A percentile compares a stretch with the other conserved stretches of the same genome.
These are phyloP conservation scores for Patella depressa DNA, from an alignment of 2,888 invertebrate genomes.

Conservation along the genomic window DNA sequence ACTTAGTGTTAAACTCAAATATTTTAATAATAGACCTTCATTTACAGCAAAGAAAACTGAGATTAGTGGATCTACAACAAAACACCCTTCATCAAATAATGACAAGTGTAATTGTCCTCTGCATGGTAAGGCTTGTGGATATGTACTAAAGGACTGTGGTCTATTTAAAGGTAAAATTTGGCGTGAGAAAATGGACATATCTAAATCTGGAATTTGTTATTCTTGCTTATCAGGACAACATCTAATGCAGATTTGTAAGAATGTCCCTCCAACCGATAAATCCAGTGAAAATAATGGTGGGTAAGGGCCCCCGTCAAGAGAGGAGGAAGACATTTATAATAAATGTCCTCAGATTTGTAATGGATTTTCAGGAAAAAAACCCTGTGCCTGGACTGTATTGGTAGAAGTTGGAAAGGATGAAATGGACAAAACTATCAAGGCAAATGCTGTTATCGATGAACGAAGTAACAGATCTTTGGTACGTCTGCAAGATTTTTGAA, in stretches of 20 bases:
- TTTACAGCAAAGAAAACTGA: too few relatives aligned
- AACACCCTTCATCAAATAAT: too few relatives aligned
- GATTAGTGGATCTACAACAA: too few relatives aligned
- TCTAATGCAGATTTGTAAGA: background rate
- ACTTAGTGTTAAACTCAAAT: too few relatives aligned
- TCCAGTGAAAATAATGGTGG: slow-evolving; percentile 20
- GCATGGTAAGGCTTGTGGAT: too few relatives aligned
- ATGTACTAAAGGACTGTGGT: too few relatives aligned
- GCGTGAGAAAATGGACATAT: too few relatives aligned
- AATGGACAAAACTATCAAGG: slow-evolving; percentile 8
- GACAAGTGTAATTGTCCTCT: too few relatives aligned
- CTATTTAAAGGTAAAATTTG: too few relatives aligned
- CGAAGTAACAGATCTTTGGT: slow-evolving; percentile 33
- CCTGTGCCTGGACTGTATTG: slow-evolving; percentile 26
- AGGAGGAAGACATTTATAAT: background rate
- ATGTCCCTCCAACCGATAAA: too few relatives aligned
- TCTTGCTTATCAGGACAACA: background rate
- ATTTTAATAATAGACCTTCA: too few relatives aligned
- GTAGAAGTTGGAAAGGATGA: slow-evolving; percentile 23
- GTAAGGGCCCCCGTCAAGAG: background rate
- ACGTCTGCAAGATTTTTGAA: slow-evolving; percentile 27
- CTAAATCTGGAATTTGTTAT: too few relatives aligned
- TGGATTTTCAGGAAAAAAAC: slow-evolving; percentile 17
- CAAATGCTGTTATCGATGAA: slow-evolving; percentile 33
- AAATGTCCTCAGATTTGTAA: slow-evolving; percentile 28